Conservation (phyloP, 2,113 vertebrate genomes). For the Phodopus roborovskii region DNA sequence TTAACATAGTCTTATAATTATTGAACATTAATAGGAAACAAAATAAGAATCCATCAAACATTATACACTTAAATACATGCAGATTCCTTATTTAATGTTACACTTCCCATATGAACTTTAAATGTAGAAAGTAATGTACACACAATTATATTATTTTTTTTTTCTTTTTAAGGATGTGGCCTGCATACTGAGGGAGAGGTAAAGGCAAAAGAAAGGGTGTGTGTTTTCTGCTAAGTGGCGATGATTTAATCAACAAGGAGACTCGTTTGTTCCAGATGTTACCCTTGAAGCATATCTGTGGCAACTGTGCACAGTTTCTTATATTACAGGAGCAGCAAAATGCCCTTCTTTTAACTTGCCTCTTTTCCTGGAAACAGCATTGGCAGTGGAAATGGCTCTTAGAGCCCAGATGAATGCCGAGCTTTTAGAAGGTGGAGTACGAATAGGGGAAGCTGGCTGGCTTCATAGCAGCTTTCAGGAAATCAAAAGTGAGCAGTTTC, state of each 20-base stretch:
- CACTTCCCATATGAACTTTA: not conserved
- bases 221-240: constrained; percentile 29
- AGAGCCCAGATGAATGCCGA: constrained; percentile 14
- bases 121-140: not conserved
- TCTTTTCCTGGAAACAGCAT: constrained; percentile 66
- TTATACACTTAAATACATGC: not conserved
- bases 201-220: not conserved
- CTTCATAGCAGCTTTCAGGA: constrained; percentile 11
- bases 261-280: constrained; percentile 64
- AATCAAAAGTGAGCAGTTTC: constrained; percentile 29
- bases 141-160: not conserved
- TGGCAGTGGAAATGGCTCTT: constrained; percentile 63
- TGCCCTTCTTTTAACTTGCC: constrained; percentile 16
- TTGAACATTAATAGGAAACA: constrained; percentile 25
- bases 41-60: not conserved
- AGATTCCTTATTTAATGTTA: not conserved
- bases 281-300: constrained; percentile 41
- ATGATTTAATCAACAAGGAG: constrained; percentile 47
- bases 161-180: not conserved
- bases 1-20: not conserved
- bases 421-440: constrained; percentile 28
- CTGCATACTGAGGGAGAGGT: not conserved
- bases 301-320: constrained; percentile 53
- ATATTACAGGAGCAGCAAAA: constrained; percentile 44
- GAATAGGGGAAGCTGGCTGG: not conserved